Base-by-base conservation (phyloP, 2,888 invertebrate species). In the Amblyjoppa proteus region DNA sequence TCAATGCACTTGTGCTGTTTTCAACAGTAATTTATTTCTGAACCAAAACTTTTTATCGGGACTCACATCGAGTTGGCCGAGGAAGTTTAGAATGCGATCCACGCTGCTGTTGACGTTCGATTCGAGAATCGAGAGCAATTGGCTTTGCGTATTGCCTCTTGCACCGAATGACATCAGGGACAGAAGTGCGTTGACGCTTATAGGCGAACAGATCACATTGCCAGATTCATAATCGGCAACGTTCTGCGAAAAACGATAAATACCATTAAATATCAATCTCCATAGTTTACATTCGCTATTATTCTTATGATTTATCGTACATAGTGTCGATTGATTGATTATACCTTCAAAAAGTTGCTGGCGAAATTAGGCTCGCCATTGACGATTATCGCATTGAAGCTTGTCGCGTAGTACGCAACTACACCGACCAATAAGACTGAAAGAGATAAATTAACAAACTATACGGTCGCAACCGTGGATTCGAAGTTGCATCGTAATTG, bases 141-240 rank as follows among this genome's bases (percentile, higher is more conserved):
- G 41, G 9, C 11, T 41, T 41, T 11, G 41, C 6, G 93, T 93
- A 6, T 89, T 81, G 49, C 90, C 92, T 2, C 81, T 80, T 3
- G 93, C 41, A 3, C 41, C 41, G 45, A 85, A 89, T 34, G 91
- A 86, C 11, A 90, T 90, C 92, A 94, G 91, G 25, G 92, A 90
- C 25, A 94, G 88, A 31, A 92, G 92, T 68, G 92, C 74, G 41
- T 91, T 90, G 6, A 91, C 92, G 64, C 94, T 94, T 25, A 94
- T 78, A 0, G 94, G 93, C 31, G 94, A 94, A 6, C 76, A 85
- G 75, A 93, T 89, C 3, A 93, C 82, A 85, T 93, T 93, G 6
- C 87, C 88, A 25, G 68, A 11, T 4, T 83, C 34, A 3, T 73
- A 81, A 6, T 87, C 49, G n/a, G 80, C 84, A 3, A 92, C 69